Conservation (phyloP, 1,140 invertebrate genomes). For the Tigriopus japonicus region DNA sequence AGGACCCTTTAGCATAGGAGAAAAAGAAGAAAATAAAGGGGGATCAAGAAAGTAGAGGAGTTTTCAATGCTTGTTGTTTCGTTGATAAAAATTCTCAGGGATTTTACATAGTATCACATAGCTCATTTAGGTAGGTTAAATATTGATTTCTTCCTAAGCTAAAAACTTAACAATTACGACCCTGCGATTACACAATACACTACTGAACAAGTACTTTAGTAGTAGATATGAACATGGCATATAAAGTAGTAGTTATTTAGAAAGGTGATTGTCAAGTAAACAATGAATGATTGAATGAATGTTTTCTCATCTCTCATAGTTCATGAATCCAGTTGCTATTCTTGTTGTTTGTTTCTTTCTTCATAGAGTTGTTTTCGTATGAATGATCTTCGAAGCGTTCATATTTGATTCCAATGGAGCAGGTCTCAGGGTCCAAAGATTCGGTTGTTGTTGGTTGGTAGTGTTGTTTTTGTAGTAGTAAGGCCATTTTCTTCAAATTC, state of each 20-base stretch:
- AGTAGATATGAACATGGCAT: no score
- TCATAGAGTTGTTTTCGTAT: neutral
- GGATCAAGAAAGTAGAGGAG: constrained; percentile 1
- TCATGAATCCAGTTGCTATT: constrained; percentile 3
- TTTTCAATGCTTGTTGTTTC: neutral
- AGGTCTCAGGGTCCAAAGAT: neutral
- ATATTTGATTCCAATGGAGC: neutral
- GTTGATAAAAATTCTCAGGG: neutral
- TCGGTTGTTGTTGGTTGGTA: neutral
- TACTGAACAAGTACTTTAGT: neutral
- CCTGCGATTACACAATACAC: constrained; percentile 1
- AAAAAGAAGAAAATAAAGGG: neutral
- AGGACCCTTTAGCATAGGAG: constrained; percentile 3
- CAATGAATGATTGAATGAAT: neutral
- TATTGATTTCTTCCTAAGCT: neutral
- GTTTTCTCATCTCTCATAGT: neutral
- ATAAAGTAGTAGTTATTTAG: neutral
- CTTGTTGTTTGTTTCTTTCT: neutral
- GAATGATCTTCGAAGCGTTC: neutral
- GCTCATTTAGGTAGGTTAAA: neutral
- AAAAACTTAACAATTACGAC: constrained; percentile 1
- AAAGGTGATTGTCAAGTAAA: neutral
- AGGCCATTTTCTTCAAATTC: no score
- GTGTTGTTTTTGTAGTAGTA: no score
- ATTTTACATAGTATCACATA: neutral